Conservation (phyloP, 2,797 vertebrate species). For the Sylvilagus floridanus region DNA sequence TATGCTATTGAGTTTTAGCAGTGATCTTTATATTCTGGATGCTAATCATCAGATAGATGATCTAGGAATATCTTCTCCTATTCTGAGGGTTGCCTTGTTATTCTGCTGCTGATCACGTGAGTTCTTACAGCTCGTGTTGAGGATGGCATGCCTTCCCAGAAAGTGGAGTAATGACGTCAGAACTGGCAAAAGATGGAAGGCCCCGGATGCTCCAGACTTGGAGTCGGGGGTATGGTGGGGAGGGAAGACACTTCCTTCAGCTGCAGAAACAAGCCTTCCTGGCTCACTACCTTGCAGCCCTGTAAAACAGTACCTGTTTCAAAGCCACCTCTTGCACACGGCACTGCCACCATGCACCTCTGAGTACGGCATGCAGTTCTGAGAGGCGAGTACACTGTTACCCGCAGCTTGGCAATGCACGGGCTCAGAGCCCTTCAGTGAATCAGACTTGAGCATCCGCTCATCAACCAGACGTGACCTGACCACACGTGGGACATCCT, state of each 20-base stretch:
- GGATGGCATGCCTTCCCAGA: neutral
- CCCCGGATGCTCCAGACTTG: neutral
- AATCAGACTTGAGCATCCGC: neutral
- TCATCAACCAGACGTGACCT: neutral
- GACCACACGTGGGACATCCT: neutral
- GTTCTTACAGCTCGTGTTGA: neutral
- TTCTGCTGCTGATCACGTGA: neutral
- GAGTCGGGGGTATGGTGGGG: too few species aligned
- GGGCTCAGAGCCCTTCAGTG: neutral
- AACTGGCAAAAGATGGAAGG: neutral
- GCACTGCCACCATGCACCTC: conserved; percentile 1
- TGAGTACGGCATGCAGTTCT: neutral
- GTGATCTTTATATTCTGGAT: neutral
- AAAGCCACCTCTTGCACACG: neutral
- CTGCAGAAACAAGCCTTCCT: neutral
- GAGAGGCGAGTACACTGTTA: neutral
- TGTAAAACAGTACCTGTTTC: neutral
- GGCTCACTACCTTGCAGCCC: neutral
- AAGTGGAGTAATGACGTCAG: neutral
- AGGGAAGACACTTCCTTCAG: neutral
- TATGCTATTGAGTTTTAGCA: neutral
- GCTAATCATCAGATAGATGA: neutral
- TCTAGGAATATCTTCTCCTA: neutral
- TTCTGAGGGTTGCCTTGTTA: neutral
- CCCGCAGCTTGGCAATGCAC: neutral